Evolutionary conservation across 2,113 vertebrate species (phyloP), one percentile per base, ranked within the genome.

Genomic region (Tachycineta bicolor): DNA sequence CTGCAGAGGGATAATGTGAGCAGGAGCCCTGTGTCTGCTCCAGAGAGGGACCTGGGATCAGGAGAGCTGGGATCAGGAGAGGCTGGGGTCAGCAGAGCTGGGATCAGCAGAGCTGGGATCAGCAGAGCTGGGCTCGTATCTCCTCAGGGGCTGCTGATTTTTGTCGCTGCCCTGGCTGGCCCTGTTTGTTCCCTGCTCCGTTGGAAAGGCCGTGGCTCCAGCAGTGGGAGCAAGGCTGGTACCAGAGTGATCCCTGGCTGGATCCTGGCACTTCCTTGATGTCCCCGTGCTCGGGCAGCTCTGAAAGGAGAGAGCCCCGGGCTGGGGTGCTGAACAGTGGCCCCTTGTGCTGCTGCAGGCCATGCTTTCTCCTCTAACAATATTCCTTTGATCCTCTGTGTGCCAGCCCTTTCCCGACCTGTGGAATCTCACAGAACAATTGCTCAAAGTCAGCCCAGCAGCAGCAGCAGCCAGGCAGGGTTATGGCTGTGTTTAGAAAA

Each of bases 191-290:
- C 83, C 87, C 77, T 75, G 83, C 93, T 59, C 33, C 2, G 5
- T 8, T 76, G 17, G 8, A 31, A 26, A 22, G 37, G 34, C 49
- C 4, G 0, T 8, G 78, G 28, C 59, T 59, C 44, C 11, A 4
- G 46, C 63, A 46, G 87, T 25, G 79, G 71, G 43, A 95, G 76
- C 68, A 22, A 68, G 22, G 93, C 83, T 89, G 34, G 88, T 83
- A 33, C 85, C 83, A 70, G 13, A 83, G 46, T 18, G 7, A 69
- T 88, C 3, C 1, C 93, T 77, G 5, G 26, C 88, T 80, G 90
- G 94, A 49, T 93, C 96, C 95, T 96, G 96, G 94, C 83, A 97
- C 96, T 75, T 90, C 90, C 92, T 93, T 93, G 83, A 81, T 94
- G 80, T 96, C 49, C 93, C 86, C 31, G 6, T 74, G 79, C 79